Conservation (phyloP, 1,140 invertebrate genomes). For the Manduca sexta region DNA sequence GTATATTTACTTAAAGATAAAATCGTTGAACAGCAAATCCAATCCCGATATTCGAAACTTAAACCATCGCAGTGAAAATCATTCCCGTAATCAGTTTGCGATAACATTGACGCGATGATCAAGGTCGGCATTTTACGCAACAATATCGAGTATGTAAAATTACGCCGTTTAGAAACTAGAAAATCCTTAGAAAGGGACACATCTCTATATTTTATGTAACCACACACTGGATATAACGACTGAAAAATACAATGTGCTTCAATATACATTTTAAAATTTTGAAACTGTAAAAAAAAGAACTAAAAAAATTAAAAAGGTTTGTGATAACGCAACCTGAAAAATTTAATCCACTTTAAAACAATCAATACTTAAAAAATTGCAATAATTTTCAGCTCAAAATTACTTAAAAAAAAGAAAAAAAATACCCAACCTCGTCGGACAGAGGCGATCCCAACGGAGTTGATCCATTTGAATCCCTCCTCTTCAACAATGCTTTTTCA, state of each 20-base stretch:
- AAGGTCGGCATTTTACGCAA: constrained; percentile 36
- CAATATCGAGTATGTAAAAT: constrained; percentile 12
- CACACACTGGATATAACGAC: no score
- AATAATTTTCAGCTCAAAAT: constrained; percentile 16
- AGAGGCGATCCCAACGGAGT: constrained; percentile 11
- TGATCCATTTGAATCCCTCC: constrained; percentile 36
- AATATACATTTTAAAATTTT: no score
- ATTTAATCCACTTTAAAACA: no score
- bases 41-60: neutral
- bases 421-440: constrained; percentile 27
- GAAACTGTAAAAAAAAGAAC: no score
- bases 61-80: constrained; percentile 23
- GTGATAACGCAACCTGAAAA: no score
- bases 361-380: no score
- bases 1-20: neutral
- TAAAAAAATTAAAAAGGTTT: no score
- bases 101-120: constrained; percentile 50
- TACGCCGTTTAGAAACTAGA: no score
- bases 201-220: no score
- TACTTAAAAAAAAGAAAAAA: no score
- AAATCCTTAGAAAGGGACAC: no score
- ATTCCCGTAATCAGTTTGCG: constrained; percentile 45
- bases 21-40: neutral
- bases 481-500: constrained; percentile 30
- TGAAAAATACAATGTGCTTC: constrained; percentile 25